Evolutionary conservation across 1,140 invertebrate genomes (phyloP), one percentile per base, ranked within the genome.

Genomic region (Pollicipes pollicipes): DNA sequence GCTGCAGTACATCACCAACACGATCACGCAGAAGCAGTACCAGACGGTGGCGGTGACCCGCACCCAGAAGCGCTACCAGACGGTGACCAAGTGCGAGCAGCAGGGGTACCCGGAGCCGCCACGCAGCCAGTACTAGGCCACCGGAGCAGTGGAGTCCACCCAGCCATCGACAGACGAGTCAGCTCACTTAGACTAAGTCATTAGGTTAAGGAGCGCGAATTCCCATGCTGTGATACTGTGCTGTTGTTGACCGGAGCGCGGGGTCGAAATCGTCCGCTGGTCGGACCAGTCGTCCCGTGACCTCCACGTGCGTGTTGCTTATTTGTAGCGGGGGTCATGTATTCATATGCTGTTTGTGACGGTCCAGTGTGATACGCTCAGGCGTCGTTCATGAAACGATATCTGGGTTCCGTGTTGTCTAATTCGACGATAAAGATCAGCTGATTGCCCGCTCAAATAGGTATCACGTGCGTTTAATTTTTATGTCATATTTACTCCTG

Each of bases 151-250:
- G 6, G 45, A n/a, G n/a, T n/a, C n/a, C n/a, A n/a, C n/a, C n/a
- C 45, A 58, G 45, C 24, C 21, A 58, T 58, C 17, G 6, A n/a
- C n/a, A 58, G 21, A 10, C 45, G 45, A 58, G 45, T 58, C 45
- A 58, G 45, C 45, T 58, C 45, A 58, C 13, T 58, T 58, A 58
- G 45, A 21, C 45, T 58, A 58, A 58, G 45, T 58, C 45, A 58
- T 58, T 58, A 58, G 45, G 45, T 58, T 58, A 58, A 58, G 45
- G 45, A n/a, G n/a, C 45, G 45, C 45, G 45, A 58, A 58, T 58
- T 58, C 45, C 45, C 45, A 58, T 24, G 21, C 45, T 58, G 45
- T 58, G 45, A 58, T 58, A 58, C 45, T 58, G 45, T 58, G 45
- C 13, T 24, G 10, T 13, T 58, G 45, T 58, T 58, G 45, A 58